These are phyloP conservation scores for Cranoglanis bouderius DNA, from an alignment of 2,113 vertebrate species.

Conservation along the genomic window DNA sequence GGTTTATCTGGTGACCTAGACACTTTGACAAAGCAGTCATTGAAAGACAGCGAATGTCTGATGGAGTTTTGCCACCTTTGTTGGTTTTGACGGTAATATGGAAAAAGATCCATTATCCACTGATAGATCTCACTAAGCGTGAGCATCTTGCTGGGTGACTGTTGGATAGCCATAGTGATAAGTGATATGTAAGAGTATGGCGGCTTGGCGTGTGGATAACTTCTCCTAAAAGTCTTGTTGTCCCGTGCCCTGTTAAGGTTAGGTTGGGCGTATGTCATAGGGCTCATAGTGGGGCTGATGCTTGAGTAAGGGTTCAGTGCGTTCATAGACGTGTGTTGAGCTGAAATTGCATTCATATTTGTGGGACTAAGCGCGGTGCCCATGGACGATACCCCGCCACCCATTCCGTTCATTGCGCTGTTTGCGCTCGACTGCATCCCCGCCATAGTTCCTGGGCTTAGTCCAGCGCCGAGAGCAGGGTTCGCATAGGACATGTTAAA, in stretches of 20 bases:
- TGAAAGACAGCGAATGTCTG: constrained; percentile 96
- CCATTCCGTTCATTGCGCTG: constrained; percentile 83
- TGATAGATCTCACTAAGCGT: constrained; percentile 98
- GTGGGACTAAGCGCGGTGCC: constrained; percentile 86
- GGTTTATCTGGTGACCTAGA: constrained; percentile 96
- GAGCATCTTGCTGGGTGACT: constrained; percentile 95
- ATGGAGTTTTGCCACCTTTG: constrained; percentile 99
- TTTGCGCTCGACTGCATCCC: constrained; percentile 78
- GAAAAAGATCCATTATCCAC: constrained; percentile 99
- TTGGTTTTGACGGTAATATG: constrained; percentile 96
- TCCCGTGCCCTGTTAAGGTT: constrained; percentile 83
- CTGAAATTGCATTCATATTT: constrained; percentile 82
- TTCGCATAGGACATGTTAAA: constrained; percentile 99
- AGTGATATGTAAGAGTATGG: constrained; percentile 99
- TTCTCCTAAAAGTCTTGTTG: constrained; percentile 89
- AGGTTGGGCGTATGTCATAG: constrained; percentile 84
- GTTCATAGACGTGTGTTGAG: constrained; percentile 86
- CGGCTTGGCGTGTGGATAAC: constrained; percentile 95
- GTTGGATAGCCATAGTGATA: constrained; percentile 99
- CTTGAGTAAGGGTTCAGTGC: constrained; percentile 84
- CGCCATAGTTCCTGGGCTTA: constrained; percentile 80
- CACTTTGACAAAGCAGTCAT: constrained; percentile 98
- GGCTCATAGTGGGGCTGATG: constrained; percentile 91
- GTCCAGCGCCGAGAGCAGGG: constrained; percentile 80
- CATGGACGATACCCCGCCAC: constrained; percentile 81